Conservation (phyloP, 1,140 invertebrate genomes). For the Pseudobourletiella spinata region DNA sequence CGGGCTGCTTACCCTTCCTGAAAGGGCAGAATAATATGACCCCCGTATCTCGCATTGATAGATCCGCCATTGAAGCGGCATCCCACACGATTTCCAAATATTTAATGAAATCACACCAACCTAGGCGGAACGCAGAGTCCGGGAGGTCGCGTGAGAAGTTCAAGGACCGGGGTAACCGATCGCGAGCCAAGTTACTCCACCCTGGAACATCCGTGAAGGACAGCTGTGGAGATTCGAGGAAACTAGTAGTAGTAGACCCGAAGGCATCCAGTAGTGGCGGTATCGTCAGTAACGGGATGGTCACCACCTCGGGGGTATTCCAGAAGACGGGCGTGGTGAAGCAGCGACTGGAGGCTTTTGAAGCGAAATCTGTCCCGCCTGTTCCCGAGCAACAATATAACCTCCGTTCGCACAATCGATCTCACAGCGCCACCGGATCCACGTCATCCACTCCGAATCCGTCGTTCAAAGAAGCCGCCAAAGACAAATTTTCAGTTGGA, state of each 20-base stretch:
- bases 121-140: conserved; percentile 1
- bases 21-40: neutral
- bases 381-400: conserved; percentile 11
- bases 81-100: conserved; percentile 6
- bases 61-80: neutral
- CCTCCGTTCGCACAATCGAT: conserved; percentile 23
- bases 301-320: neutral
- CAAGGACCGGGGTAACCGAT: conserved; percentile 5
- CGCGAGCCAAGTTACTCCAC: conserved; percentile 2
- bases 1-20: conserved; percentile 10
- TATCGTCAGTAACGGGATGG: neutral
- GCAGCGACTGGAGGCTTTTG: conserved; percentile 28
- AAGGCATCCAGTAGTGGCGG: too few relatives aligned
- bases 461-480: neutral
- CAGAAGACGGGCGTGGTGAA: conserved; percentile 29
- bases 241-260: too few relatives aligned
- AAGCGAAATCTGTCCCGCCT: conserved; percentile 24
- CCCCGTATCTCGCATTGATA: neutral
- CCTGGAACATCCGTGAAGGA: conserved; percentile 5
- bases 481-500: conserved; percentile 8
- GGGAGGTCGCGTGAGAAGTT: conserved; percentile 13
- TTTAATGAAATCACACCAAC: neutral
- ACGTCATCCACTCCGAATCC: conserved; percentile 8
- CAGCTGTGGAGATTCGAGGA: neutral
- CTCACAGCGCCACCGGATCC: conserved; percentile 18